Percentiles rank a stretch among this genome's conserved stretches.
Evolutionary conservation across 2,888 invertebrate genomes (phyloP).

Genomic region (Drosophila tripunctata): DNA sequence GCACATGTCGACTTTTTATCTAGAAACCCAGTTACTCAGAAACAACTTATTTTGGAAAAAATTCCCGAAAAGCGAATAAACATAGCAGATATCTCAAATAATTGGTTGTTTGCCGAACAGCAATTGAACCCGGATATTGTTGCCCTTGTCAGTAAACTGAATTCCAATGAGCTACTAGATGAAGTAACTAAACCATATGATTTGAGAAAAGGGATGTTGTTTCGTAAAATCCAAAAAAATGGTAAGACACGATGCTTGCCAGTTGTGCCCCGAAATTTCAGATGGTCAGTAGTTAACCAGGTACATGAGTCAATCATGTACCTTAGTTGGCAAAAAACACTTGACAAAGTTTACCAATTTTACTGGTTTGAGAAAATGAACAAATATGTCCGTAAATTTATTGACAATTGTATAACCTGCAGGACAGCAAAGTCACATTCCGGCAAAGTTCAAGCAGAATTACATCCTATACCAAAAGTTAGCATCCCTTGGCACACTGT

Average conservation of each 20-base stretch:
- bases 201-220: neutral
- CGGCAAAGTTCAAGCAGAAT: neutral
- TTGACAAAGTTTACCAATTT: neutral
- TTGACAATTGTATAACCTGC: neutral
- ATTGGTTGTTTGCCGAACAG: conserved; percentile 12
- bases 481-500: neutral
- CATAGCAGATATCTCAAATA: conserved; percentile 25
- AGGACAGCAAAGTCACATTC: neutral
- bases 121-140: conserved; percentile 3
- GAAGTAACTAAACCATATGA: conserved; percentile 2
- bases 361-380: conserved; percentile 19
- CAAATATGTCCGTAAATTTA: conserved; percentile 2
- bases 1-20: conserved; percentile 25
- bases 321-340: conserved; percentile 5
- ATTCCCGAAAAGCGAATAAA: conserved; percentile 25
- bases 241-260: neutral
- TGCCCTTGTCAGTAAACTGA: conserved; percentile 6
- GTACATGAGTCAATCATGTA: conserved; percentile 6
- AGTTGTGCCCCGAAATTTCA: conserved; percentile 13
- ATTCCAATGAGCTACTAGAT: conserved; percentile 15
- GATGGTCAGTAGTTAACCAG: conserved; percentile 5
- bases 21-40: neutral
- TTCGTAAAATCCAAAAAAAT: conserved; percentile 21
- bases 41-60: neutral
- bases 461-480: neutral